Evolutionary conservation across 2,888 invertebrate genomes (phyloP).

Genomic region (Drosophila leonis): DNA sequence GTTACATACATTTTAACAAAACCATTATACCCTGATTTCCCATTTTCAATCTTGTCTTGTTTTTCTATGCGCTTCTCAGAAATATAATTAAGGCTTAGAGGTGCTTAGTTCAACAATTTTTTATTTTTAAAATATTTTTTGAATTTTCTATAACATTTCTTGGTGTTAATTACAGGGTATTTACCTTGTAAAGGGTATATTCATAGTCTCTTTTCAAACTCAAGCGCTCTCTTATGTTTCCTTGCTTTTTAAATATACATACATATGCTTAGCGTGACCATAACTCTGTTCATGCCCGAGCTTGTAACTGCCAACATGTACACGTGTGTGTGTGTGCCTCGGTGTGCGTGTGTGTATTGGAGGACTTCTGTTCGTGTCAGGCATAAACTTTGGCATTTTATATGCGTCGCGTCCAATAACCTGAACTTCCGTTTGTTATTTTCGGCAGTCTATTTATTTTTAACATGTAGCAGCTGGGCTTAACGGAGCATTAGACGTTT

Average conservation of each 20-base stretch:
- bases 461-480: constrained; percentile 31
- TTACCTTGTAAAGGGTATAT: neutral
- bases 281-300: constrained; percentile 37
- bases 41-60: too few species aligned
- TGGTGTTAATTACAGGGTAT: neutral
- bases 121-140: neutral
- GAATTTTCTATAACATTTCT: neutral
- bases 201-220: neutral
- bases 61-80: neutral
- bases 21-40: too few species aligned
- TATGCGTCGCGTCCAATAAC: constrained; percentile 53
- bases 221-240: neutral
- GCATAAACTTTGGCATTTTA: constrained; percentile 69
- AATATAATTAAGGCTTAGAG: neutral
- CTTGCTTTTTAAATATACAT: neutral
- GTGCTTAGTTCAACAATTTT: neutral
- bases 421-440: constrained; percentile 48
- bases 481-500: constrained; percentile 8
- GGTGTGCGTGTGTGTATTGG: neutral
- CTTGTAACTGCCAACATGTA: constrained; percentile 10
- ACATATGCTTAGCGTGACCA: constrained; percentile 33
- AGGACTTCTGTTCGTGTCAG: constrained; percentile 26
- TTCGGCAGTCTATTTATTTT: constrained; percentile 64
- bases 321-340: constrained; percentile 7
- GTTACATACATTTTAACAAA: too few species aligned